These are phyloP conservation scores for Pygmarrhopalites habei DNA, from an alignment of 1,140 invertebrate species.

Conservation along the genomic window DNA sequence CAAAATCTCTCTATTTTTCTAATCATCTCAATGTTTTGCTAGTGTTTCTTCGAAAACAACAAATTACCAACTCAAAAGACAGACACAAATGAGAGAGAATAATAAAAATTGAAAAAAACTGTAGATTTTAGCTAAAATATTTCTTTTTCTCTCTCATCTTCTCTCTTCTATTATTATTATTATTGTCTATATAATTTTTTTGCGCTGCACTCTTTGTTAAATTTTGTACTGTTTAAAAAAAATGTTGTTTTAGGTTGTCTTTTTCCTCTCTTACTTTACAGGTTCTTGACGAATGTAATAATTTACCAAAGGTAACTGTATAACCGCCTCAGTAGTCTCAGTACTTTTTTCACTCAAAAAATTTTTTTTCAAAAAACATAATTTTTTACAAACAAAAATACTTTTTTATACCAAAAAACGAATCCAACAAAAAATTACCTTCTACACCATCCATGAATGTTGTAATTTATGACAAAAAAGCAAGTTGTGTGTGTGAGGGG, in stretches of 20 bases:
- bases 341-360: not conserved
- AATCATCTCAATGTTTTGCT: too few relatives aligned
- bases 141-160: too few relatives aligned
- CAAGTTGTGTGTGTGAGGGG: too few relatives aligned
- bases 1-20: too few relatives aligned
- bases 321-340: not conserved
- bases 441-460: too few relatives aligned
- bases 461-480: too few relatives aligned
- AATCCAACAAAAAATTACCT: not conserved
- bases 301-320: not conserved
- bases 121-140: not conserved
- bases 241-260: slow-evolving; percentile 1
- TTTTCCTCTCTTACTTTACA: slow-evolving; percentile 11
- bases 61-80: too few relatives aligned
- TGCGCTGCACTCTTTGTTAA: not conserved
- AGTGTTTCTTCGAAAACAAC: too few relatives aligned
- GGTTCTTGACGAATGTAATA: slow-evolving; percentile 8
- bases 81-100: too few relatives aligned
- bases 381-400: not conserved
- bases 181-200: not conserved
- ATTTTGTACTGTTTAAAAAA: not conserved
- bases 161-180: not conserved
- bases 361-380: too few relatives aligned
- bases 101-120: too few relatives aligned
- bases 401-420: not conserved